Conservation (phyloP, 2,113 vertebrate species). For the Chaenocephalus aceratus region DNA sequence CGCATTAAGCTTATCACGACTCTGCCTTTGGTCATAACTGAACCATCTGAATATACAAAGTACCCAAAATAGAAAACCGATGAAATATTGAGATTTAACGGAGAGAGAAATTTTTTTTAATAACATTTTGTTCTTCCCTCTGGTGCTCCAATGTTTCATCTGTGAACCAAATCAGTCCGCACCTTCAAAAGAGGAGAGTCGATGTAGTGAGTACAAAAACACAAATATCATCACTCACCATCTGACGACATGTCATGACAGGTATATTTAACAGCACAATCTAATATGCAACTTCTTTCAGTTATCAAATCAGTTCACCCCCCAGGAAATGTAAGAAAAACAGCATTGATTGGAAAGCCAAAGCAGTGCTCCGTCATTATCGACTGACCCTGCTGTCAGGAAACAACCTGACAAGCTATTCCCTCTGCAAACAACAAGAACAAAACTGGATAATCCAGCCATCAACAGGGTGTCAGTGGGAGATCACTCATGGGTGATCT, state of each 20-base stretch:
- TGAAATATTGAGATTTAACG: conserved; percentile 37
- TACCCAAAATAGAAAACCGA: conserved; percentile 45
- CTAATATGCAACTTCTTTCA: conserved; percentile 38
- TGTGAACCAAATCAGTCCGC: conserved; percentile 14
- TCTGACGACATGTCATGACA: conserved; percentile 36
- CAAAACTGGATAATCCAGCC: conserved; percentile 31
- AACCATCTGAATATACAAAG: conserved; percentile 24
- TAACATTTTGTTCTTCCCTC: conserved; percentile 34
- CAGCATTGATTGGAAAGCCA: conserved; percentile 50
- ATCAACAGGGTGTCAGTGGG: conserved; percentile 10
- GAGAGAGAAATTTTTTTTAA: conserved; percentile 1
- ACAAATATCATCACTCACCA: conserved; percentile 47
- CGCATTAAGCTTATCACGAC: background rate
- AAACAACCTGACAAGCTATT: conserved; percentile 44
- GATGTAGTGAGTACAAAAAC: conserved; percentile 24
- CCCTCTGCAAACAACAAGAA: conserved; percentile 37
- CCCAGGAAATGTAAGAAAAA: conserved; percentile 39
- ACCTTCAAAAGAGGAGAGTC: conserved; percentile 17
- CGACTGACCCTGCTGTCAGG: conserved; percentile 54
- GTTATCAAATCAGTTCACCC: conserved; percentile 45
- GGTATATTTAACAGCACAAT: conserved; percentile 44
- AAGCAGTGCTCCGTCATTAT: conserved; percentile 57
- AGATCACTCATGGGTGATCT: conserved; percentile 19
- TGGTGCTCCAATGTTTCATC: conserved; percentile 30
- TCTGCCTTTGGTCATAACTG: conserved; percentile 11